Evolutionary conservation across 1,140 invertebrate genomes (phyloP).

Genomic region (Solenopsis fugax): DNA sequence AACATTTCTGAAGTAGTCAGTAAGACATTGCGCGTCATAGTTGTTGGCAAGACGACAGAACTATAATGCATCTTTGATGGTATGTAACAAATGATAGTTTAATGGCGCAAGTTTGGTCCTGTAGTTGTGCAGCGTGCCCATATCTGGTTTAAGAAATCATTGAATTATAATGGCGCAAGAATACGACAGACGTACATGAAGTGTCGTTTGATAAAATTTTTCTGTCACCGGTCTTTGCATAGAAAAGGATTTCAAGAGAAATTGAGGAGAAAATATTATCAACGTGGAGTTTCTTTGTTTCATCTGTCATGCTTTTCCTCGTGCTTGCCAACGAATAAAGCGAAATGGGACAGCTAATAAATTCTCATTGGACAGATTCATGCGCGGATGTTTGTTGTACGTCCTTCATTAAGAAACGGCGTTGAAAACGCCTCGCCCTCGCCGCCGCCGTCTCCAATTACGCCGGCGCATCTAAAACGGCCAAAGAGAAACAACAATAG

Average conservation of each 20-base stretch:
- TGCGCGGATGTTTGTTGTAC: background rate
- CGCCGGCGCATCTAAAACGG: background rate
- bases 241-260: background rate
- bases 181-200: conserved; percentile 10
- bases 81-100: conserved; percentile 45
- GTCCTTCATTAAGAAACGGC: conserved; percentile 38
- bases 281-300: background rate
- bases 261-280: background rate
- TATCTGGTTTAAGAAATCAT: conserved; percentile 35
- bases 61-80: conserved; percentile 44
- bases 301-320: background rate
- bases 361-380: conserved; percentile 8
- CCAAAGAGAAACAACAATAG: conserved; percentile 3
- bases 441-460: conserved; percentile 26
- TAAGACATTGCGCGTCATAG: conserved; percentile 16
- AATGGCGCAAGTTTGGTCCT: conserved; percentile 8
- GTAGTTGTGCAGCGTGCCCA: background rate
- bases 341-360: conserved; percentile 5
- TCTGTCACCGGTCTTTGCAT: background rate
- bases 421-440: background rate
- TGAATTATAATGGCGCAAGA: conserved; percentile 10
- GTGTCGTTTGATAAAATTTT: conserved; percentile 28
- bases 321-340: background rate
- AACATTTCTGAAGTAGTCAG: conserved; percentile 12
- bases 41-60: background rate